A percentile compares a stretch with the other conserved stretches of the same genome.
Evolutionary conservation across 2,797 vertebrate species (phyloP).

Genomic region (Brachyrhaphis roseni): DNA sequence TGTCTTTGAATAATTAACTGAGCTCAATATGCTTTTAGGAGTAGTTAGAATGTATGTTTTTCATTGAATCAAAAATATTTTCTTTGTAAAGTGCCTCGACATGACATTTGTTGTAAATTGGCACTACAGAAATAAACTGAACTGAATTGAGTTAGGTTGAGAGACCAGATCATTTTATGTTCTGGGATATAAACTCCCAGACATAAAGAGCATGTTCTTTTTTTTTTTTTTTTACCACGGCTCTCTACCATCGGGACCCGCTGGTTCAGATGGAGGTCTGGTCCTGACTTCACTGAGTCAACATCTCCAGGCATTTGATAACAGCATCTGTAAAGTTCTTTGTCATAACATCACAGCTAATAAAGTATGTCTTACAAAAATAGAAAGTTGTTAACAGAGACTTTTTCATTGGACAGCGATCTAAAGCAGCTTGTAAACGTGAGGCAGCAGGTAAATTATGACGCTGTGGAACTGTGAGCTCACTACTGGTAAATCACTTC

Average conservation of each 20-base stretch:
- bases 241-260: background rate
- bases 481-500: conserved; percentile 43
- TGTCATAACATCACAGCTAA: conserved; percentile 13
- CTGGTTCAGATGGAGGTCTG: background rate
- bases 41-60: too few relatives aligned
- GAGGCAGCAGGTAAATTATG: conserved; percentile 37
- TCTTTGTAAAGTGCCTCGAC: too few relatives aligned
- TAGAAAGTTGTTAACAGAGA: conserved; percentile 40
- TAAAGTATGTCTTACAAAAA: conserved; percentile 36
- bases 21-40: too few relatives aligned
- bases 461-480: conserved; percentile 33
- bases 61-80: too few relatives aligned
- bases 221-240: background rate
- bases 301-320: conserved; percentile 22
- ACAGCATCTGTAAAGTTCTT: conserved; percentile 16
- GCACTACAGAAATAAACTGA: too few relatives aligned
- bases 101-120: too few relatives aligned
- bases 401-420: conserved; percentile 54
- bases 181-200: too few relatives aligned
- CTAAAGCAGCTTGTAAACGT: conserved; percentile 55
- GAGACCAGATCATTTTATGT: too few relatives aligned
- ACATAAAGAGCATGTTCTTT: background rate
- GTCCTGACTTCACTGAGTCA: background rate
- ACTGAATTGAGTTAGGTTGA: too few relatives aligned
- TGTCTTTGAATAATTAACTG: too few relatives aligned